A percentile compares a stretch with the other conserved stretches of the same genome.
phyloP scores from a whole-genome alignment of 2,888 invertebrate genomes.

The Autographa pulchrina region DNA sequence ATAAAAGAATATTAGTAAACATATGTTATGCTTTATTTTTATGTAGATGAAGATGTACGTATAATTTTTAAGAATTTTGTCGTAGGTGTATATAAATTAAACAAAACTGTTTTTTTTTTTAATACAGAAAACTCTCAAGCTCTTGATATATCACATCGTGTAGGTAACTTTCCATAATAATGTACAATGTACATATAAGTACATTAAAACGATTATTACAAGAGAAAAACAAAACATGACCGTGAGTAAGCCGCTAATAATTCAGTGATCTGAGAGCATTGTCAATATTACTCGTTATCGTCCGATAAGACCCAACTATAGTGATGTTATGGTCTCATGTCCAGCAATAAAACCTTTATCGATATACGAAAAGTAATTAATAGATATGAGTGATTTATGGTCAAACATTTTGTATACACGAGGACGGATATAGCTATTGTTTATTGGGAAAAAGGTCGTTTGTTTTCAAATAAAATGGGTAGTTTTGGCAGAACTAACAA shows the following conservation, averaged over 20 bases:
- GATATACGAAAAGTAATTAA: constrained; percentile 53
- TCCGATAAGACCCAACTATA: constrained; percentile 59
- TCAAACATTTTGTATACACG: constrained; percentile 24
- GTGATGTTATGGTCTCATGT: constrained; percentile 33
- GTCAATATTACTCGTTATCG: constrained; percentile 69
- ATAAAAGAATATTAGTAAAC: constrained; percentile 38
- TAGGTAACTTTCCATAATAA: no score
- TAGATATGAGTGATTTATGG: constrained; percentile 58
- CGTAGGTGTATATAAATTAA: no score
- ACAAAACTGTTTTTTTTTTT: no score
- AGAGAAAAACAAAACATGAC: constrained; percentile 19
- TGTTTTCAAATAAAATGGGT: constrained; percentile 18
- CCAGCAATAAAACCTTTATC: constrained; percentile 53
- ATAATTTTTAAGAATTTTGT: no score
- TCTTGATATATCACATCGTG: not conserved
- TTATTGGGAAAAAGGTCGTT: constrained; percentile 8
- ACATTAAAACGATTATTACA: constrained; percentile 7
- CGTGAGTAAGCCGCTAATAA: constrained; percentile 58
- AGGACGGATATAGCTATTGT: constrained; percentile 20
- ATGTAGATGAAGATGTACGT: no score
- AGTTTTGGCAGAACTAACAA: constrained; percentile 7
- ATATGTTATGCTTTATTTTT: no score
- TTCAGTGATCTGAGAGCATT: constrained; percentile 52
- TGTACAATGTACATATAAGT: no score
- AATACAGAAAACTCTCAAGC: not conserved